A percentile compares a stretch with the other conserved stretches of the same genome.
Conservation (phyloP, 2,797 vertebrate genomes). For the Chelon auratus region DNA sequence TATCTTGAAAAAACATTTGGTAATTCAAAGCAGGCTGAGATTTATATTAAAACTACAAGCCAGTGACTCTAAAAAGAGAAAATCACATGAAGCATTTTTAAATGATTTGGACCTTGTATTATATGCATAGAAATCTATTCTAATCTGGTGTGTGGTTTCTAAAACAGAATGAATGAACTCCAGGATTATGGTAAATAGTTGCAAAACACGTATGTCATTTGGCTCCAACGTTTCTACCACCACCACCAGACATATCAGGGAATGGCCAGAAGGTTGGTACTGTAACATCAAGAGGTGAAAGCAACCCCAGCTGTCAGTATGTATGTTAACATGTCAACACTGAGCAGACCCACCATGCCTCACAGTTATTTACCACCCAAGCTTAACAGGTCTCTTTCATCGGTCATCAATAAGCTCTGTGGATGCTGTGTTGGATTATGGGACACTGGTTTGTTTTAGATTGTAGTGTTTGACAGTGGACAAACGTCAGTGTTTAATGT, state of each 20-base stretch:
- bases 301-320: neutral
- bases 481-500: neutral
- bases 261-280: neutral
- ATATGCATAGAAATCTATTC: too few relatives aligned
- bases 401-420: conserved; percentile 26
- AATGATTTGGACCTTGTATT: too few relatives aligned
- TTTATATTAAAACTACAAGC: too few relatives aligned
- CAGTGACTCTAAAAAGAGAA: too few relatives aligned
- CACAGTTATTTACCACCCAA: conserved; percentile 31
- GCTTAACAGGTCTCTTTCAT: conserved; percentile 36
- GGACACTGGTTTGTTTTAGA: too few relatives aligned
- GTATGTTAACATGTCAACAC: conserved; percentile 20
- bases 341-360: conserved; percentile 1
- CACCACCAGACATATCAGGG: neutral
- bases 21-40: too few relatives aligned
- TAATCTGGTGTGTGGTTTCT: neutral
- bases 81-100: too few relatives aligned
- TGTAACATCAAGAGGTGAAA: conserved; percentile 15
- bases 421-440: neutral
- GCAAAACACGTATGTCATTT: neutral
- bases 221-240: neutral
- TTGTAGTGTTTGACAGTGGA: neutral
- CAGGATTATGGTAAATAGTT: neutral
- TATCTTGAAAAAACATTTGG: too few relatives aligned
- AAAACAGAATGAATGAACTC: neutral